Percentiles rank a stretch among this genome's conserved stretches.
phyloP scores from a whole-genome alignment of 2,888 invertebrate species.

The Dysmachus trigonus region DNA sequence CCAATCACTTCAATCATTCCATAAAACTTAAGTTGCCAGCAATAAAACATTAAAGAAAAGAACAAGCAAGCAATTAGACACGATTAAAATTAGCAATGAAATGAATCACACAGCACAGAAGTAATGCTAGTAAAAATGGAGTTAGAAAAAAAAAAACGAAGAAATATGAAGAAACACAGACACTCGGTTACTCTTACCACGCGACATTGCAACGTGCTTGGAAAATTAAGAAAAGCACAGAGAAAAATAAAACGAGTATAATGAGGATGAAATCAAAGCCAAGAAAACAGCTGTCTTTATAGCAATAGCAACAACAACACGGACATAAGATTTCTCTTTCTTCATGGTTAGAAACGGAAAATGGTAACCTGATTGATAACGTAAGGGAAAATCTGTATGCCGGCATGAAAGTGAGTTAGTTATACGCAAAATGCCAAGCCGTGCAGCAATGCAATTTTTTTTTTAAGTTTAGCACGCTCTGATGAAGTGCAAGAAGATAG shows the following conservation, averaged over 20 bases:
- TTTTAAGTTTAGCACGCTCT: background rate
- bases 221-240: slow-evolving; percentile 16
- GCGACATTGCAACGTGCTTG: slow-evolving; percentile 12
- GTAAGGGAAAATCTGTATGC: background rate
- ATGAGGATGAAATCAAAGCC: background rate
- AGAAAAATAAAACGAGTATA: background rate
- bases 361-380: background rate
- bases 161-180: background rate
- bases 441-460: background rate
- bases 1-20: background rate
- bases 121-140: background rate
- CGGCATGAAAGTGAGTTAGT: background rate
- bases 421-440: background rate
- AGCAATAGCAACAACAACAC: background rate
- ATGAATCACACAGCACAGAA: background rate
- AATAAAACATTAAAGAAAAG: background rate
- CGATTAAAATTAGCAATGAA: background rate
- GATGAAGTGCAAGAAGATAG: background rate
- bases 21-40: background rate
- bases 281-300: background rate
- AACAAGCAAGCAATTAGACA: background rate
- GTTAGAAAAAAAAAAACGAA: background rate
- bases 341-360: background rate
- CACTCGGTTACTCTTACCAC: slow-evolving; percentile 6
- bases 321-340: background rate